These are phyloP conservation scores for Potamarius usumacintae DNA, from an alignment of 2,113 vertebrate species.

Conservation along the genomic window DNA sequence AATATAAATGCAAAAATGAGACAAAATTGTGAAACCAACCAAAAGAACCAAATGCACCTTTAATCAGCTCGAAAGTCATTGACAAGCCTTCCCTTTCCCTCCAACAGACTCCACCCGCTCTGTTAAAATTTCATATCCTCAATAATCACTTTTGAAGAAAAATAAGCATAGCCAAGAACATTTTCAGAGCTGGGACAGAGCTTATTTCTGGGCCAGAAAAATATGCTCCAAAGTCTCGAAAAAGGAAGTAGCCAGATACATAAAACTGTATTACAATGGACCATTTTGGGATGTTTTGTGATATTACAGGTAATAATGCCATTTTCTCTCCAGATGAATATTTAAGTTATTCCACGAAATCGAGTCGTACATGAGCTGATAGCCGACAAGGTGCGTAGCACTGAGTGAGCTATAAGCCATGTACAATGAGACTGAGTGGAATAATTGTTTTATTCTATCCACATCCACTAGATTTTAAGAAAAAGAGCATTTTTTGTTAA, in stretches of 20 bases:
- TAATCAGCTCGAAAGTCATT: background rate
- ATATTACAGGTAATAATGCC: background rate
- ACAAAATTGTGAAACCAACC: background rate
- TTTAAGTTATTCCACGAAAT: too few species aligned
- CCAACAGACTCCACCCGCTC: background rate
- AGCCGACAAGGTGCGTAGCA: too few species aligned
- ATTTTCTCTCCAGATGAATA: background rate
- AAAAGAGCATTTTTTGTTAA: too few species aligned
- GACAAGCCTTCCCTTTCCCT: too few species aligned
- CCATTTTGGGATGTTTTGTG: background rate
- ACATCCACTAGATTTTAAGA: too few species aligned
- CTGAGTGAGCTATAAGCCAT: too few species aligned
- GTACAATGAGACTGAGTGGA: too few species aligned
- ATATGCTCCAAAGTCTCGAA: background rate
- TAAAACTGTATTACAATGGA: background rate
- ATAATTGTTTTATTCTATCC: too few species aligned
- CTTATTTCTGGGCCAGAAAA: background rate
- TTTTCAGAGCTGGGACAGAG: background rate
- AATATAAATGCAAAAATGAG: background rate
- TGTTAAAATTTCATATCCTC: background rate
- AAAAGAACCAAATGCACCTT: background rate
- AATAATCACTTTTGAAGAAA: background rate
- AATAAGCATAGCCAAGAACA: background rate
- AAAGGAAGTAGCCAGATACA: background rate
- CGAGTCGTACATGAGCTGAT: too few species aligned